Base-by-base conservation (phyloP, 2,797 vertebrate genomes). In the Lithobates pipiens region DNA sequence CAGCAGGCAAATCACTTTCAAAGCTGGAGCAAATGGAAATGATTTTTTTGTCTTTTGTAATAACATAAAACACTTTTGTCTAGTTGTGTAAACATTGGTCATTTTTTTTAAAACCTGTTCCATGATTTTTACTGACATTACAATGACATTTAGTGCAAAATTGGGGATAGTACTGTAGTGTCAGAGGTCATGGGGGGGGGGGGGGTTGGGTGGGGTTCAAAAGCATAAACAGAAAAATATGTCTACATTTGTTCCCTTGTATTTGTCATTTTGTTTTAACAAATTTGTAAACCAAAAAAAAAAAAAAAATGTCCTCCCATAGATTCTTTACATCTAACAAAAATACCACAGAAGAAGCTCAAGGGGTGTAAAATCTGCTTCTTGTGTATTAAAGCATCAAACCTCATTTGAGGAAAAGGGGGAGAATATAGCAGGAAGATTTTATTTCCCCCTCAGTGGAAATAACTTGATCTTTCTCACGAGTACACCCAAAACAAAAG, bases 401-500 rank as follows among this genome's bases (percentile, higher is more conserved):
- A 84, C 71, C 81, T 27, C 13, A 80, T 63, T 61, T 18, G 27
- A 79, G n/a, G 25, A 77, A 82, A 76, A 76, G 44, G 34, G 18
- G 42, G 70, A 29, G 25, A 54, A 75, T 63, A 80, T 85, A 83
- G 81, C 73, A 21, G 27, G 68, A 46, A 84, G 57, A 32, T 34
- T 27, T 3, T 8, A 44, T 32, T 63, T 46, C 65, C 67, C 67
- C 46, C n/a, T 73, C n/a, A 79, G 88, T 85, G 29, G 25, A 88
- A 88, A 89, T 77, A 77, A 16, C 46, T 80, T 70, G 76, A 79
- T 70, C 76, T 67, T 68, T 42, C 16, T 74, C n/a, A 44, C 42
- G 57, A n/a, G 79, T 70, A 83, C 76, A 79, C 71, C 75, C 67
- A 86, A 36, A 39, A 91, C 88, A 92, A 91, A 89, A 89, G 77